phyloP scores from a whole-genome alignment of 1,140 invertebrate species.

The Hyposmocoma kahamanoa region DNA sequence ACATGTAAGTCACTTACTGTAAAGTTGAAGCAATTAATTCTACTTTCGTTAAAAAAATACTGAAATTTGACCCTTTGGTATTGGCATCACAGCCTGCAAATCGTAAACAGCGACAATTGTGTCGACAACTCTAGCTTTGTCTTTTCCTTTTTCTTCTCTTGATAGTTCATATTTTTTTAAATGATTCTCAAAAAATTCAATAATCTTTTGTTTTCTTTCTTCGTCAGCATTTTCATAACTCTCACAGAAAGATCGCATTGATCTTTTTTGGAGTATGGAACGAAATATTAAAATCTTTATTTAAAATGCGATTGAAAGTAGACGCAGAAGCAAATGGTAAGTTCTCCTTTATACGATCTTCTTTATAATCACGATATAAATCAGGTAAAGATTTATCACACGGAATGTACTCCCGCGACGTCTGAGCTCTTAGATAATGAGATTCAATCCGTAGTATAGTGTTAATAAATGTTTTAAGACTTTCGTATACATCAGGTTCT shows the following conservation, averaged over 20 bases:
- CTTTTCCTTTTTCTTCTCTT: slow-evolving; percentile 34
- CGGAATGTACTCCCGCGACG: no score
- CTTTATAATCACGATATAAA: no score
- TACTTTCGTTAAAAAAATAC: slow-evolving; percentile 34
- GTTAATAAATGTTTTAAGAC: no score
- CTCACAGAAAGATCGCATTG: slow-evolving; percentile 44
- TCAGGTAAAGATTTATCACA: no score
- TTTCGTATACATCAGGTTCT: no score
- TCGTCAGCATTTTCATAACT: slow-evolving; percentile 31
- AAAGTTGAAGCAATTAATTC: slow-evolving; percentile 36
- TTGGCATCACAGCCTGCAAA: slow-evolving; percentile 35
- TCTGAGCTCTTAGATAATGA: no score
- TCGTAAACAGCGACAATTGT: slow-evolving; percentile 23
- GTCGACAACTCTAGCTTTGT: slow-evolving; percentile 27
- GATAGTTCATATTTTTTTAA: slow-evolving; percentile 32
- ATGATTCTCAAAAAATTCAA: slow-evolving; percentile 31
- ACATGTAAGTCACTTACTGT: slow-evolving; percentile 33
- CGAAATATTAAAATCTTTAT: slow-evolving; percentile 38
- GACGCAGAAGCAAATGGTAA: slow-evolving; percentile 17
- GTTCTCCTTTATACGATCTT: slow-evolving; percentile 11
- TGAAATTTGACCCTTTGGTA: slow-evolving; percentile 28
- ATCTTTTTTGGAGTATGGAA: slow-evolving; percentile 58
- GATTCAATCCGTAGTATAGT: no score
- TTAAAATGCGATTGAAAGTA: slow-evolving; percentile 30
- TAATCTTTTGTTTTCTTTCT: slow-evolving; percentile 22